Conservation (phyloP, 2,888 invertebrate species). For the Agrotis ipsilon region DNA sequence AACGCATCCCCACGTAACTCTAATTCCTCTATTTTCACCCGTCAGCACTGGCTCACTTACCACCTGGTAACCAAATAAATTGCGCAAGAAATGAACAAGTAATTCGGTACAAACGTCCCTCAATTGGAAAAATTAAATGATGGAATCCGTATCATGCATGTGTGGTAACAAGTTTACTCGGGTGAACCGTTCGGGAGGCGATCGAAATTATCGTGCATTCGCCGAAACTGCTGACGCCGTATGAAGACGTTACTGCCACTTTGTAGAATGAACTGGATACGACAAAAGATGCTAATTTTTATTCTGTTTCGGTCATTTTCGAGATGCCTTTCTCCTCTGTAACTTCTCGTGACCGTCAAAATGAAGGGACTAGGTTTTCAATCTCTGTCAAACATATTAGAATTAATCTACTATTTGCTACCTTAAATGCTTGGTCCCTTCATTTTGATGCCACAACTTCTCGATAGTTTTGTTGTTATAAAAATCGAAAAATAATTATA, state of each 20-base stretch:
- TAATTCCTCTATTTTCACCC: neutral
- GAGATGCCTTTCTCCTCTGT: too few relatives aligned
- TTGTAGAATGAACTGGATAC: constrained; percentile 36
- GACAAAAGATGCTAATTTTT: neutral
- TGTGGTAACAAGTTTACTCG: constrained; percentile 73
- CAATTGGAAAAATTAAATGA: constrained; percentile 65
- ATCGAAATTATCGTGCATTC: constrained; percentile 86
- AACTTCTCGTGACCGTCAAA: too few relatives aligned
- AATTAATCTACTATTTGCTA: too few relatives aligned
- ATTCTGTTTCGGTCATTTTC: neutral
- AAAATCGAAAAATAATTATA: too few relatives aligned
- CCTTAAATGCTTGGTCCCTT: too few relatives aligned
- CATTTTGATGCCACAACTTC: too few relatives aligned
- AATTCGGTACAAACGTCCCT: constrained; percentile 48
- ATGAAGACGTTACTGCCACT: constrained; percentile 61
- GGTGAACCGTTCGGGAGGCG: constrained; percentile 75
- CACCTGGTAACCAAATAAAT: constrained; percentile 31
- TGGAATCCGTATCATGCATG: constrained; percentile 71
- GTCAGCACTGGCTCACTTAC: neutral
- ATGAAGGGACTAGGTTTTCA: too few relatives aligned
- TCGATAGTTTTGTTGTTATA: too few relatives aligned
- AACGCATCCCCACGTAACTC: too few relatives aligned
- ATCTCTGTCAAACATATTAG: too few relatives aligned
- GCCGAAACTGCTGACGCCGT: constrained; percentile 84
- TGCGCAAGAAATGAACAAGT: constrained; percentile 49